Evolutionary conservation across 1,140 invertebrate genomes (phyloP).

Genomic region (Colletes gigas): DNA sequence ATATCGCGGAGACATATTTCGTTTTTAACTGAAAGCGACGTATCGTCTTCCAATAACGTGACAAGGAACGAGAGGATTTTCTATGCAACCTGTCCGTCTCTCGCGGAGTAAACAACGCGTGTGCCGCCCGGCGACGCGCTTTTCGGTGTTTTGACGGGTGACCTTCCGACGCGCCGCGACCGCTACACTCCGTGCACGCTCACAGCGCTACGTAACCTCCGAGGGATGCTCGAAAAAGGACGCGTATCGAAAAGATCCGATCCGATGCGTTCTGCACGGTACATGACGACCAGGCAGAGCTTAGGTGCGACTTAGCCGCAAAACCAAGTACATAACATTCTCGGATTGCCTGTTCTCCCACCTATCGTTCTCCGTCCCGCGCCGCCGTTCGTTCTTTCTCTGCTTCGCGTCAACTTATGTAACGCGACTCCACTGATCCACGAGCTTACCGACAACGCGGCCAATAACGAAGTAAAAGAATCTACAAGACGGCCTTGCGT

Average conservation of each 20-base stretch:
- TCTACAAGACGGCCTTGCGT: conserved; percentile 14
- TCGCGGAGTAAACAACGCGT: too few relatives aligned
- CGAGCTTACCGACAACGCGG: conserved; percentile 20
- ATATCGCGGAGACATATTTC: not conserved
- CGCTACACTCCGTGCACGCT: not conserved
- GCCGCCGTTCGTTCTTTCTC: not conserved
- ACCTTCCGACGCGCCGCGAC: not conserved
- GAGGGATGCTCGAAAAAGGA: not conserved
- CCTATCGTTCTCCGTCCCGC: not conserved
- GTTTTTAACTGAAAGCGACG: not conserved
- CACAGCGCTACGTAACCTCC: not conserved
- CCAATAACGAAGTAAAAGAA: conserved; percentile 36
- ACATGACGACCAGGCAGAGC: not conserved
- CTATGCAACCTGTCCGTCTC: too few relatives aligned
- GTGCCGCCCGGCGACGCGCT: too few relatives aligned
- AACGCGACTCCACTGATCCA: conserved; percentile 35
- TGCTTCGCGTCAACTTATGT: conserved; percentile 26
- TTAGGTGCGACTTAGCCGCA: conserved; percentile 8
- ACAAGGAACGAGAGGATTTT: not conserved
- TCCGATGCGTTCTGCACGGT: not conserved
- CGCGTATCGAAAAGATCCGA: not conserved
- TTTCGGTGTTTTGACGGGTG: too few relatives aligned
- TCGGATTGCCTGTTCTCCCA: conserved; percentile 29
- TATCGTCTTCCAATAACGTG: too few relatives aligned
- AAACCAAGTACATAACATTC: conserved; percentile 17